phyloP scores from a whole-genome alignment of 2,113 vertebrate species.

The Brachionichthys hirsutus region DNA sequence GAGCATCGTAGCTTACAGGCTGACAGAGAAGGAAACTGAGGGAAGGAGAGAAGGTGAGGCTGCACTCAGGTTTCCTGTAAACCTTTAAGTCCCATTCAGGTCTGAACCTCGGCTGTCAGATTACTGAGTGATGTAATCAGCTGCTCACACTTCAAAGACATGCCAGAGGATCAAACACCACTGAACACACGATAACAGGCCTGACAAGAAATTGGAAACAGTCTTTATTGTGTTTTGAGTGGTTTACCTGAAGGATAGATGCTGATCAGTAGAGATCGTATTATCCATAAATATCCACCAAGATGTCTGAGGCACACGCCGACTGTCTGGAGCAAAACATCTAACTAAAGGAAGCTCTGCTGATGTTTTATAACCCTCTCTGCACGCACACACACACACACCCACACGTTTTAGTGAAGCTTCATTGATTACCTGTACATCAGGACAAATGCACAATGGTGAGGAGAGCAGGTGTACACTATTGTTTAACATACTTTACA shows the following conservation, averaged over 20 bases:
- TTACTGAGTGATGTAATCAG: conserved; percentile 8
- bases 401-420: conserved; percentile 6
- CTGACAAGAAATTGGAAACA: conserved; percentile 45
- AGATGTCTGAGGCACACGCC: not conserved
- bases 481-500: conserved; percentile 10
- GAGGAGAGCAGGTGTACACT: conserved; percentile 2
- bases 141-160: not conserved
- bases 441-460: conserved; percentile 11
- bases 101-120: conserved; percentile 40
- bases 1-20: not conserved
- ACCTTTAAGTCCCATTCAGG: conserved; percentile 57
- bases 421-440: conserved; percentile 37
- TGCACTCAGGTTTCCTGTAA: conserved; percentile 60
- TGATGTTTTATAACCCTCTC: conserved; percentile 35
- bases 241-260: conserved; percentile 43
- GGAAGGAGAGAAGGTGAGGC: conserved; percentile 2
- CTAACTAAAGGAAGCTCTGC: conserved; percentile 7
- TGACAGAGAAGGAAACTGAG: not conserved
- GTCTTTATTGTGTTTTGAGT: not conserved
- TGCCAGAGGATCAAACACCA: conserved; percentile 30
- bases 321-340: not conserved
- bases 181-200: too few relatives aligned
- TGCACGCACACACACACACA: conserved; percentile 19
- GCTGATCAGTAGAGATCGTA: conserved; percentile 4
- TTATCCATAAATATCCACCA: conserved; percentile 10